Conservation (phyloP, 2,797 vertebrate genomes). For the Sebastes kiyomatsui region DNA sequence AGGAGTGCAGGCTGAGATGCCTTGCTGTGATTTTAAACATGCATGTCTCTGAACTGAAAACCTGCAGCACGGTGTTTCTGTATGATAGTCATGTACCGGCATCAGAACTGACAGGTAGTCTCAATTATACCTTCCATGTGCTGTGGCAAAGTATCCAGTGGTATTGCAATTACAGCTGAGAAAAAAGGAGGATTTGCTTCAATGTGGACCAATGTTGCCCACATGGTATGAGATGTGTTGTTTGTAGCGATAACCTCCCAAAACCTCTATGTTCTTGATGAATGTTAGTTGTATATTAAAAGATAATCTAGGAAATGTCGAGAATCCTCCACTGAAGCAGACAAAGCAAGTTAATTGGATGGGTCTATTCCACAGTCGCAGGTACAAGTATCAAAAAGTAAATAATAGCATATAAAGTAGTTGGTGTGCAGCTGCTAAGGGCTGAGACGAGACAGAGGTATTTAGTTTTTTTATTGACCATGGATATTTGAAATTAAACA, state of each 20-base stretch:
- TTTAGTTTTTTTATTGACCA: slow-evolving; percentile 21
- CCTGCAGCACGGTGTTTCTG: slow-evolving; percentile 37
- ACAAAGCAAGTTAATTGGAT: neutral
- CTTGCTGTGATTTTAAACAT: slow-evolving; percentile 49
- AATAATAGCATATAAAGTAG: neutral
- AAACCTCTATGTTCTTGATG: neutral
- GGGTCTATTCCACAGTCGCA: neutral
- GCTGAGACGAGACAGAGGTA: neutral
- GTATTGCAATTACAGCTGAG: slow-evolving; percentile 33
- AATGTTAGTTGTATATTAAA: neutral
- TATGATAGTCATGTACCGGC: slow-evolving; percentile 40
- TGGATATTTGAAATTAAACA: slow-evolving; percentile 32
- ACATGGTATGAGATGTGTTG: slow-evolving; percentile 14
- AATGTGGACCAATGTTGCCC: slow-evolving; percentile 4
- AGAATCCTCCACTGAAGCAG: neutral
- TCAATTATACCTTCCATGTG: slow-evolving; percentile 38
- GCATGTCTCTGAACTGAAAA: slow-evolving; percentile 33
- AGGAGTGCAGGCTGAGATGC: neutral
- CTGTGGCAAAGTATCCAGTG: slow-evolving; percentile 18
- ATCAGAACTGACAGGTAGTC: slow-evolving; percentile 43
- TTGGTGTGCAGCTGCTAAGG: neutral
- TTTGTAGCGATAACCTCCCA: slow-evolving; percentile 13
- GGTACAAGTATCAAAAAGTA: neutral
- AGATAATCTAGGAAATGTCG: neutral
- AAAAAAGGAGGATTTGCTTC: slow-evolving; percentile 1